Evolutionary conservation across 2,888 invertebrate species (phyloP).

Genomic region (Chouioia cunea): DNA sequence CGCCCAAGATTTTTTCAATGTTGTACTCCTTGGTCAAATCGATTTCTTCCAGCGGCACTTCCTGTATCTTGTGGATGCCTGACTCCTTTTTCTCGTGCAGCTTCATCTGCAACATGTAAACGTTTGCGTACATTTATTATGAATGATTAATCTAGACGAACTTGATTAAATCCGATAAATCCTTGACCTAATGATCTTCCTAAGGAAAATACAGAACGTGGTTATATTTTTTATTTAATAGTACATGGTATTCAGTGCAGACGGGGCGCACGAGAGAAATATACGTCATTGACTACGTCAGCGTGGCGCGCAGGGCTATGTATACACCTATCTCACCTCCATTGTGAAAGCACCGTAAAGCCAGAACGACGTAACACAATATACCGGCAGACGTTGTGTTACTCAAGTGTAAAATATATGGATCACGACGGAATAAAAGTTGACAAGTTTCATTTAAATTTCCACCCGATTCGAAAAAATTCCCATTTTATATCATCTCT

Average conservation of each 20-base stretch:
- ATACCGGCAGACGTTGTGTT: background rate
- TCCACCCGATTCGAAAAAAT: no score
- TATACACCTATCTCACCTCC: no score
- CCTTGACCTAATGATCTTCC: constrained; percentile 31
- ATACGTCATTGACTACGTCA: constrained; percentile 33
- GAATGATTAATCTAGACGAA: no score
- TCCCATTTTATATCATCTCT: no score
- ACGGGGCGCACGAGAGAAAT: background rate
- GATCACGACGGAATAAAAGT: constrained; percentile 16
- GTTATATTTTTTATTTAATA: no score
- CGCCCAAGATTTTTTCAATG: constrained; percentile 75
- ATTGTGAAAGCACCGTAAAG: no score
- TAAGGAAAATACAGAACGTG: no score
- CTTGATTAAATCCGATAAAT: background rate
- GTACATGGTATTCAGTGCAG: constrained; percentile 24
- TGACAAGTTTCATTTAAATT: no score
- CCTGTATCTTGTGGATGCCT: constrained; percentile 72
- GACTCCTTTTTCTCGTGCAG: constrained; percentile 66
- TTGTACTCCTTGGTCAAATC: constrained; percentile 75
- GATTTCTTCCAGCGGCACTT: constrained; percentile 70
- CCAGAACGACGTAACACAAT: no score
- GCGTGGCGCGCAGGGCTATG: background rate
- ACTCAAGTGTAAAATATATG: constrained; percentile 2
- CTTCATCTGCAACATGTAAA: constrained; percentile 58
- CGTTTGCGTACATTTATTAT: no score